Percentiles rank a stretch among this genome's conserved stretches.
Evolutionary conservation across 2,113 vertebrate species (phyloP).

Genomic region (Aythya baeri): DNA sequence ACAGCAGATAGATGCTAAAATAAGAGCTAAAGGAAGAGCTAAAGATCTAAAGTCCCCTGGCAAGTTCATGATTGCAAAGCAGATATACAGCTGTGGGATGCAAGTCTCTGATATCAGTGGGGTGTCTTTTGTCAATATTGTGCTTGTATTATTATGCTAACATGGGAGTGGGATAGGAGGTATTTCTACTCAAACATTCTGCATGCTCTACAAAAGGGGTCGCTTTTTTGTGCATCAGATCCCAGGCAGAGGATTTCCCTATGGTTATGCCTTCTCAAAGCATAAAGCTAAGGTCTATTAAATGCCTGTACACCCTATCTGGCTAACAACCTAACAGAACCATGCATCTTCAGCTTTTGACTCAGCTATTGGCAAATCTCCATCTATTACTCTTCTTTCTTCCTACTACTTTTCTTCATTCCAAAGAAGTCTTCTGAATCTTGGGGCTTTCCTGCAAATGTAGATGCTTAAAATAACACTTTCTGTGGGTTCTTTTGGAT

Average conservation of each 20-base stretch:
- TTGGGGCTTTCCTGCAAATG: not conserved
- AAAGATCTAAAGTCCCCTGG: not conserved
- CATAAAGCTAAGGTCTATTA: not conserved
- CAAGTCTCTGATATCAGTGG: not conserved
- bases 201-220: not conserved
- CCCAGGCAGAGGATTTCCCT: not conserved
- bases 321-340: not conserved
- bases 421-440: not conserved
- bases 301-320: not conserved
- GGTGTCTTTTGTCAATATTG: not conserved
- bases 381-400: not conserved
- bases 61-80: not conserved
- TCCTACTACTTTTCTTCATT: not conserved
- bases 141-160: not conserved
- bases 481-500: not conserved
- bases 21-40: not conserved
- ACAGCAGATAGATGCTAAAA: not conserved
- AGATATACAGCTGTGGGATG: not conserved
- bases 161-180: not conserved
- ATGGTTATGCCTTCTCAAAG: not conserved
- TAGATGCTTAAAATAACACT: not conserved
- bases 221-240: not conserved
- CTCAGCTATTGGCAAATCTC: not conserved
- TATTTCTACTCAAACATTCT: not conserved
- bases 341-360: not conserved